A percentile compares a stretch with the other conserved stretches of the same genome.
Conservation (phyloP, 2,113 vertebrate genomes). For the Seriola quinqueradiata region DNA sequence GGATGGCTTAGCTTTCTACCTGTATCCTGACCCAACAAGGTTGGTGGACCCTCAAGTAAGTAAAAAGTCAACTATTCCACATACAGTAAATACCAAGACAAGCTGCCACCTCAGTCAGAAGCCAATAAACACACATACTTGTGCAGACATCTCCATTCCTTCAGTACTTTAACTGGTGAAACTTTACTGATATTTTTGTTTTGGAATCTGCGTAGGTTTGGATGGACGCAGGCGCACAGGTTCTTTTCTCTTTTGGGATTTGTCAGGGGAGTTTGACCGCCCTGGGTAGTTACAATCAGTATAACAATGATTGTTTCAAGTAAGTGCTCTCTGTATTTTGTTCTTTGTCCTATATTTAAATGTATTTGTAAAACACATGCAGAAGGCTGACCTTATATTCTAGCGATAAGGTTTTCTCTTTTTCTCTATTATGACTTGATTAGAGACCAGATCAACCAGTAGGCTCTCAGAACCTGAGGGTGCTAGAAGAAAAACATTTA, state of each 20-base stretch:
- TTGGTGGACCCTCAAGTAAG: slow-evolving; percentile 91
- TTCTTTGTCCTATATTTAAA: not conserved
- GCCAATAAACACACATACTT: not conserved
- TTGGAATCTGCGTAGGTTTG: slow-evolving; percentile 72
- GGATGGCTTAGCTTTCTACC: slow-evolving; percentile 89
- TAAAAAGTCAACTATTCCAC: slow-evolving; percentile 30
- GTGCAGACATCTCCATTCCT: not conserved
- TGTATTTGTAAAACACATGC: not conserved
- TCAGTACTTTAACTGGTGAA: not conserved
- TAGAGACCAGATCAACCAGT: too few species aligned
- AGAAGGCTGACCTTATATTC: not conserved
- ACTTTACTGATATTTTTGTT: slow-evolving; percentile 6
- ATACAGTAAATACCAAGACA: slow-evolving; percentile 4
- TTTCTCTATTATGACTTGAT: not conserved
- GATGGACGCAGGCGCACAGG: slow-evolving; percentile 84
- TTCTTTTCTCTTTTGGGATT: slow-evolving; percentile 83
- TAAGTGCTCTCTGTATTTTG: slow-evolving; percentile 49
- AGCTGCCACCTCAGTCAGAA: slow-evolving; percentile 5
- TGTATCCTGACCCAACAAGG: slow-evolving; percentile 89
- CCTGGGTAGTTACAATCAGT: slow-evolving; percentile 82
- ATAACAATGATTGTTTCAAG: slow-evolving; percentile 81
- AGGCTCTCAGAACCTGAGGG: too few species aligned
- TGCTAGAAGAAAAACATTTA: too few species aligned
- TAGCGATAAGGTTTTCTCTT: not conserved
- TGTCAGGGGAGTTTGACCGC: slow-evolving; percentile 79